Percentiles rank a stretch among this genome's conserved stretches.
Conservation (phyloP, 2,797 vertebrate genomes). For the Crax fasciolata region DNA sequence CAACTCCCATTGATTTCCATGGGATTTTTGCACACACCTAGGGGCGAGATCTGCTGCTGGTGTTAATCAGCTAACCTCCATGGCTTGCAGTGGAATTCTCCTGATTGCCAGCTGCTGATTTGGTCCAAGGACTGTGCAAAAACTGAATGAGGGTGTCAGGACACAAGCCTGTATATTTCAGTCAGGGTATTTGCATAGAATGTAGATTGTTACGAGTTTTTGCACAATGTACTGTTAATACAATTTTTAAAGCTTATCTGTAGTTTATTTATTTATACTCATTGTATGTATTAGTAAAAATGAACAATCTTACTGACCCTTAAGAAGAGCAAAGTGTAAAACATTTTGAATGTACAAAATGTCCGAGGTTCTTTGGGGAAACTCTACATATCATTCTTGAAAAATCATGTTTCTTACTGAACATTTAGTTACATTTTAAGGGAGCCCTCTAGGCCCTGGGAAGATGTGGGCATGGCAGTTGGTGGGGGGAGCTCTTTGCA, state of each 20-base stretch:
- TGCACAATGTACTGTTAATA: conserved; percentile 84
- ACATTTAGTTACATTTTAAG: conserved; percentile 46
- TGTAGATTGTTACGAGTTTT: conserved; percentile 84
- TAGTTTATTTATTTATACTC: conserved; percentile 87
- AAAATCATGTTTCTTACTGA: conserved; percentile 63
- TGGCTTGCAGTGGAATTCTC: background rate
- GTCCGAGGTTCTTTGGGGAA: conserved; percentile 72
- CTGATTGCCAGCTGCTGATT: background rate
- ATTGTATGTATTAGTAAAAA: conserved; percentile 79
- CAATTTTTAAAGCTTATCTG: conserved; percentile 80
- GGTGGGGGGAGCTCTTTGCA: conserved; percentile 45
- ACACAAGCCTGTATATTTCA: conserved; percentile 80
- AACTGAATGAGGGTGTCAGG: conserved; percentile 62
- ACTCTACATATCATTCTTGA: conserved; percentile 65
- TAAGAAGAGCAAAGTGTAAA: conserved; percentile 69
- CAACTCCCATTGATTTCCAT: conserved; percentile 62
- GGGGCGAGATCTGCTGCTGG: background rate
- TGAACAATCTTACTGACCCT: conserved; percentile 70
- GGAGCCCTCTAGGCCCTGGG: conserved; percentile 64
- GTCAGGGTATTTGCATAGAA: conserved; percentile 87
- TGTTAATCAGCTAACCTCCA: background rate
- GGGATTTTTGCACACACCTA: conserved; percentile 20
- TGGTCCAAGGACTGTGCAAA: conserved; percentile 61
- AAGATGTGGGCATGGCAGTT: conserved; percentile 41
- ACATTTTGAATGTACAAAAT: conserved; percentile 84